Conservation (phyloP, 2,113 vertebrate species). For the Machaerirhynchus nigripectus region DNA sequence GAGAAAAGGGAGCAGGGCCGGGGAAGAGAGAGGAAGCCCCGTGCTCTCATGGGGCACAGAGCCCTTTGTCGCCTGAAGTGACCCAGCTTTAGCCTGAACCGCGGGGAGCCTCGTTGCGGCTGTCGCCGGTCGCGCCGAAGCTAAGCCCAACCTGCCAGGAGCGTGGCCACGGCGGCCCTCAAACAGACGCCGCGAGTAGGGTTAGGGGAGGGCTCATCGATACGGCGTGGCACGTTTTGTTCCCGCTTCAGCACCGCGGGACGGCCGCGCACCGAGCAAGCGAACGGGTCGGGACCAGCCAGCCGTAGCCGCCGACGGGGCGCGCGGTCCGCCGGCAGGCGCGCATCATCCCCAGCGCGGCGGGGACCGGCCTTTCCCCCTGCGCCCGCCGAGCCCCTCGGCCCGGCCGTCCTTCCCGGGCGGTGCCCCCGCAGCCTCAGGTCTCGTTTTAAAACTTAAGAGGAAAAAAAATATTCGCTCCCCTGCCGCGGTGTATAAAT, state of each 20-base stretch:
- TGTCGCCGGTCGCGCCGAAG: background rate
- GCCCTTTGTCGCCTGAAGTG: background rate
- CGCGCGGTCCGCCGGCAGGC: accelerated
- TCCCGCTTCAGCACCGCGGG: background rate
- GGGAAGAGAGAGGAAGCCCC: background rate
- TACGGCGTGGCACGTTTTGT: background rate
- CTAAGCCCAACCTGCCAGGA: background rate
- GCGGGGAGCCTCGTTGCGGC: background rate
- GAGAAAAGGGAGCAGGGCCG: background rate
- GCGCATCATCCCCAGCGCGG: accelerated
- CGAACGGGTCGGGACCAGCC: background rate
- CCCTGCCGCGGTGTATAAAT: background rate
- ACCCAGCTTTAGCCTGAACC: background rate
- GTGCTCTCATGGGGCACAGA: background rate
- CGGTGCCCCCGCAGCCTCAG: background rate
- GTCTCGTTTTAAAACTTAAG: background rate
- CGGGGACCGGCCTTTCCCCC: background rate
- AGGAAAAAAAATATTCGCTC: background rate
- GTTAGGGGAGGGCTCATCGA: background rate
- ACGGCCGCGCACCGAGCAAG: background rate
- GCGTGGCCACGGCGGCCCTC: background rate
- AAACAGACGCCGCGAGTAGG: background rate
- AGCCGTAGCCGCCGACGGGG: background rate
- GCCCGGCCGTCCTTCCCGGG: background rate
- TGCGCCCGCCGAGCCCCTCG: background rate